A percentile compares a stretch with the other conserved stretches of the same genome.
Evolutionary conservation across 35 echinoderm and acorn worm species (phyloP).

Genomic region (Ophiothrix spiculata): DNA sequence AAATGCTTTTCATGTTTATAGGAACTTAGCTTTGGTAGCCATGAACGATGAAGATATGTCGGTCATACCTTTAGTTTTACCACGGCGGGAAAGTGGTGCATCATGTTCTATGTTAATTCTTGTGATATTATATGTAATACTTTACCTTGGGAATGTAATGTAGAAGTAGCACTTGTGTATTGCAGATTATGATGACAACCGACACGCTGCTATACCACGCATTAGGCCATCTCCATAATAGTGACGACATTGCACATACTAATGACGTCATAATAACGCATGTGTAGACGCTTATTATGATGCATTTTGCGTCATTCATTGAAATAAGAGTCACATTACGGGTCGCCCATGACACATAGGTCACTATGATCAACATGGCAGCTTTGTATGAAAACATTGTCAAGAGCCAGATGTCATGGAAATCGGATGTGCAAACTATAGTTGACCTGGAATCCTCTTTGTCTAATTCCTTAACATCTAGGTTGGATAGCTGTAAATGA

Average conservation of each 20-base stretch:
- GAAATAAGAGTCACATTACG: constrained; percentile 82
- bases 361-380: constrained; percentile 62
- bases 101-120: no score
- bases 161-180: constrained; percentile 70
- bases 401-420: constrained; percentile 65
- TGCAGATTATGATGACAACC: constrained; percentile 64
- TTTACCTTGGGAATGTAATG: constrained; percentile 93
- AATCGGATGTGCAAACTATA: constrained; percentile 39
- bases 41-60: no score
- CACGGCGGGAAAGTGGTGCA: no score
- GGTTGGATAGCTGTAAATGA: no score
- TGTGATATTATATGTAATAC: no score
- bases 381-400: constrained; percentile 64
- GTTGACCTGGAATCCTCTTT: no score
- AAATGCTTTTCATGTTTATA: no score
- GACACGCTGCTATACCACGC: constrained; percentile 79
- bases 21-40: no score
- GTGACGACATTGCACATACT: constrained; percentile 40
- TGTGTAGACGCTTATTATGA: constrained; percentile 88
- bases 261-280: constrained; percentile 86
- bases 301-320: constrained; percentile 89
- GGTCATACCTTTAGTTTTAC: no score
- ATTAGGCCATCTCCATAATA: constrained; percentile 68
- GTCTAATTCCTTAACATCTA: no score
- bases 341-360: constrained; percentile 88